phyloP scores from a whole-genome alignment of 2,797 vertebrate genomes.

The Amniataba percoides region DNA sequence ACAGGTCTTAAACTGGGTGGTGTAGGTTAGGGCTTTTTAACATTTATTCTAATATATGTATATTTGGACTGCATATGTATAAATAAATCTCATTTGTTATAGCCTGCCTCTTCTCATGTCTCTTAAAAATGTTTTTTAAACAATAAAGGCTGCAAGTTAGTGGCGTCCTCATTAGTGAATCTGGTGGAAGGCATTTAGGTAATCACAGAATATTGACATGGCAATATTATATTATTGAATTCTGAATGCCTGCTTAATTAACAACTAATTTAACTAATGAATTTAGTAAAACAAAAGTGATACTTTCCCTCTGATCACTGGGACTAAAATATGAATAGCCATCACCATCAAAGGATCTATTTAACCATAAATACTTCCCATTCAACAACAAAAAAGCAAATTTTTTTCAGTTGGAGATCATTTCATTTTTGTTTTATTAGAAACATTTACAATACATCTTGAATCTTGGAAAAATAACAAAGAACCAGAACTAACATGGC shows the following conservation, averaged over 20 bases:
- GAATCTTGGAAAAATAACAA: conserved; percentile 88
- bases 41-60: conserved; percentile 80
- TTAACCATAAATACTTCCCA: neutral
- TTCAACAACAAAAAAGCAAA: conserved; percentile 23
- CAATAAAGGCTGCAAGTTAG: neutral
- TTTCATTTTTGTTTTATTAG: conserved; percentile 90
- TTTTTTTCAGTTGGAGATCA: conserved; percentile 64
- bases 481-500: conserved; percentile 89
- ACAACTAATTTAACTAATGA: neutral
- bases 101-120: conserved; percentile 55
- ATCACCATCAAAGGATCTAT: neutral
- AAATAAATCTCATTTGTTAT: conserved; percentile 84
- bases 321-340: conserved; percentile 7
- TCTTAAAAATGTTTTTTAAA: conserved; percentile 18
- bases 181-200: neutral
- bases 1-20: conserved; percentile 72
- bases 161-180: conserved; percentile 15
- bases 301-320: conserved; percentile 13
- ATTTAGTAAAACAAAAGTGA: neutral
- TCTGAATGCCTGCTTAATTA: conserved; percentile 25
- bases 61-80: conserved; percentile 81
- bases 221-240: neutral
- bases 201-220: conserved; percentile 19
- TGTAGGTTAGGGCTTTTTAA: conserved; percentile 74
- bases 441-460: conserved; percentile 92